Evolutionary conservation across 1,140 invertebrate species (phyloP), one percentile per base, ranked within the genome.

Genomic region (Drosophila setifemur): DNA sequence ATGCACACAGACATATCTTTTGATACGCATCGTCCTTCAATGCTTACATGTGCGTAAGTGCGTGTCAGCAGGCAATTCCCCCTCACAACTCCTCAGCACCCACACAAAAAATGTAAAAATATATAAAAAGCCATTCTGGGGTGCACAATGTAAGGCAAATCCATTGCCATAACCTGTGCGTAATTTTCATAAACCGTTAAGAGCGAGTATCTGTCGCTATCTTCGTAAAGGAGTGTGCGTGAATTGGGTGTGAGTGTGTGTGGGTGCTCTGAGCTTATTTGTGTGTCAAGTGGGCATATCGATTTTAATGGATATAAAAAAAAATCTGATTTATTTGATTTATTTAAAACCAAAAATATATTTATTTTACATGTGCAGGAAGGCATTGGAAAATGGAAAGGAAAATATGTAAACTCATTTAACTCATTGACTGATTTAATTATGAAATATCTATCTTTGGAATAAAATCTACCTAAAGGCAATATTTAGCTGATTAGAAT

Each of bases 31-130:
- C 58, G 48, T 57, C 43, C 57, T 81, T 58, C 53, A 66, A 54
- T 73, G 76, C 54, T 58, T 21, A 81, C 71, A 71, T 44, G 60
- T 58, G 76, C 76, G 71, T 81, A 71, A 64, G 71, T 66, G 49
- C 45, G 72, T 75, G 54, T 47, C 19, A 39, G 54, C 71, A 58
- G 44, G n/a, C 9, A 9, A 11, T 12, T 7, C 16, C 18, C 26
- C 42, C 31, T 19, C 11, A 12, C 33, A 37, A 11, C 43, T 16
- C 23, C 5, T 14, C 4, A 25, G 8, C 35, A 26, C 18, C 67
- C n/a, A 11, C 28, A 14, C 0, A 1, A 37, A 37, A 9, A 37
- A 16, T n/a, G n/a, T 42, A 37, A 57, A 40, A 40, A 18, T 50
- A 64, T 64, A 64, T 54, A 37, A 72, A 50, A 72, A 40, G 21